Evolutionary conservation across 2,113 vertebrate genomes (phyloP).

Genomic region (Caracal caracal): DNA sequence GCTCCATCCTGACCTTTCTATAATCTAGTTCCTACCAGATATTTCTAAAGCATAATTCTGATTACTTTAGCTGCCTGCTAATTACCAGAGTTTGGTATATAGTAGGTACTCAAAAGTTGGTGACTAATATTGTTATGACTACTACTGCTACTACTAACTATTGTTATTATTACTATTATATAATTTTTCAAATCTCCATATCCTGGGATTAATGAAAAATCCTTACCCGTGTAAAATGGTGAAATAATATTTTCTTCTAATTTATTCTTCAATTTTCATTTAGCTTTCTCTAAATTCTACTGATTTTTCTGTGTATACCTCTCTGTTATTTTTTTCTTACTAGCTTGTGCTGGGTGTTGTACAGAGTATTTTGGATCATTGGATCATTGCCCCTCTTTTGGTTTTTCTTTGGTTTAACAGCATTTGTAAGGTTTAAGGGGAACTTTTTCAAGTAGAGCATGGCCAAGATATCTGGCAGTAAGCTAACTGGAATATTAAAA

Average conservation of each 20-base stretch:
- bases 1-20: background rate
- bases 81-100: background rate
- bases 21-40: background rate
- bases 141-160: background rate
- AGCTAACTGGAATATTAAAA: background rate
- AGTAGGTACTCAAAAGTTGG: background rate
- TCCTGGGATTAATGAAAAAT: background rate
- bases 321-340: background rate
- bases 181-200: background rate
- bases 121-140: background rate
- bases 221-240: background rate
- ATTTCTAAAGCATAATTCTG: background rate
- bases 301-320: background rate
- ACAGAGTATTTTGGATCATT: background rate
- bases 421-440: background rate
- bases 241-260: background rate
- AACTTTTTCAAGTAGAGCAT: background rate
- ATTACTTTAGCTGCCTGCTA: background rate
- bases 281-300: background rate
- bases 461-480: background rate
- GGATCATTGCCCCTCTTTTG: background rate
- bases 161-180: background rate
- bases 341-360: background rate
- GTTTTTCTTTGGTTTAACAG: background rate
- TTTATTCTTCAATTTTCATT: background rate